Evolutionary conservation across 2,797 vertebrate genomes (phyloP), one percentile per base, ranked within the genome.

Genomic region (Eidolon dupreanum): DNA sequence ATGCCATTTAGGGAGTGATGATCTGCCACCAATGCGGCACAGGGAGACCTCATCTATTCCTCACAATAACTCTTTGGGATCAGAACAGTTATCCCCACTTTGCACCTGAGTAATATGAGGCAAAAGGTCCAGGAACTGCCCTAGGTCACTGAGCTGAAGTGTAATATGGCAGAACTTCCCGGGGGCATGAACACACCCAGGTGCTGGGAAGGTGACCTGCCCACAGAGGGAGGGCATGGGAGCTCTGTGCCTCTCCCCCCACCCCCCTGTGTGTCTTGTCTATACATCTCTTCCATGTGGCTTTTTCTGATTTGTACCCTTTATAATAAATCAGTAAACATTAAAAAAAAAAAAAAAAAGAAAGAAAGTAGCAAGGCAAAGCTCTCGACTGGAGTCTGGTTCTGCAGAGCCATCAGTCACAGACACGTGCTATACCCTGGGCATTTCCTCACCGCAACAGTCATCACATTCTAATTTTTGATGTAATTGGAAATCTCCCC

Each of bases 41-140:
- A 4, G 0, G 2, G 6, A 4, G 13, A 0, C 5, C 24, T 73
- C 57, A 5, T 26, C 36, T 43, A 0, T 28, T 8, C 53, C 43
- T 68, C 71, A 43, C 59, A 26, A 77, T 24, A 19, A 26, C 28
- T 6, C 31, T 31, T 0, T 4, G 8, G 46, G 12, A 22, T 36
- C 26, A 26, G 38, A 85, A 93, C 5, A 17, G 22, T 38, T 77
- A 74, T 59, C 33, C n/a, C n/a, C 36, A 57, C 26, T n/a, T 94
- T 6, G 36, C n/a, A 36, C 38, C 16, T 0, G 4, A 84, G 13
- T 11, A 17, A 61, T 86, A 88, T 53, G 51, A 55, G 13, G 6
- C 46, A 33, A 36, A 53, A 65, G 24, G 20, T 24, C 49, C 36
- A 6, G 63, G 46, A 22, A 51, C 63, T 43, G 71, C 59, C 36